Conservation (phyloP, 2,888 invertebrate species). For the Hipparchia semele region DNA sequence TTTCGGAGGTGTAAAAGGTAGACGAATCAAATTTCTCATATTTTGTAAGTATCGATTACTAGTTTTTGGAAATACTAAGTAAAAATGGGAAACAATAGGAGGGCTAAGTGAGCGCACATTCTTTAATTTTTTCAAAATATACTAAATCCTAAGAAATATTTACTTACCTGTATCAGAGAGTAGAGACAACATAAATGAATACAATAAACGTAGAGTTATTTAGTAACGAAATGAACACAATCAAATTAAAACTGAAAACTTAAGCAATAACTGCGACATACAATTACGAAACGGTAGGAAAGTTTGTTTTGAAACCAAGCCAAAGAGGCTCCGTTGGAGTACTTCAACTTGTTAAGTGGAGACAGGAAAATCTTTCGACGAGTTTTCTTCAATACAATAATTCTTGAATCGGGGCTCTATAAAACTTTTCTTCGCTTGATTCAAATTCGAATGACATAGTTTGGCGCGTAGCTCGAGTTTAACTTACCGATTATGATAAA, state of each 20-base stretch:
- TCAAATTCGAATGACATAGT: background rate
- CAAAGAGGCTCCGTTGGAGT: constrained; percentile 16
- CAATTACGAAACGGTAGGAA: constrained; percentile 24
- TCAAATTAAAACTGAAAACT: constrained; percentile 20
- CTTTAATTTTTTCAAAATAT: background rate
- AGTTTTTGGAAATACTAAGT: too few species aligned
- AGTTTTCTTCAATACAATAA: background rate
- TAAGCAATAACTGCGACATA: constrained; percentile 18
- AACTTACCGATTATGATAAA: too few species aligned
- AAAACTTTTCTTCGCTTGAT: background rate
- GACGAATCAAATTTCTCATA: too few species aligned
- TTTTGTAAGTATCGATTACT: too few species aligned
- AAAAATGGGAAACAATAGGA: too few species aligned
- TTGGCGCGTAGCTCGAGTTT: background rate
- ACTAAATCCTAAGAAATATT: background rate
- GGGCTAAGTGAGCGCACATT: too few species aligned
- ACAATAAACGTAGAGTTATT: background rate
- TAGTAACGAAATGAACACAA: constrained; percentile 12
- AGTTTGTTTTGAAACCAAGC: constrained; percentile 26
- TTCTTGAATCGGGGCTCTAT: background rate
- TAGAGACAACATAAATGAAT: background rate
- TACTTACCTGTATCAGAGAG: background rate
- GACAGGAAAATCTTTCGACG: constrained; percentile 9
- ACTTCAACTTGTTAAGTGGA: constrained; percentile 16
- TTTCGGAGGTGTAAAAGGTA: too few species aligned